These are phyloP conservation scores for Lasioglossum morio DNA, from an alignment of 2,888 invertebrate genomes.

Conservation along the genomic window DNA sequence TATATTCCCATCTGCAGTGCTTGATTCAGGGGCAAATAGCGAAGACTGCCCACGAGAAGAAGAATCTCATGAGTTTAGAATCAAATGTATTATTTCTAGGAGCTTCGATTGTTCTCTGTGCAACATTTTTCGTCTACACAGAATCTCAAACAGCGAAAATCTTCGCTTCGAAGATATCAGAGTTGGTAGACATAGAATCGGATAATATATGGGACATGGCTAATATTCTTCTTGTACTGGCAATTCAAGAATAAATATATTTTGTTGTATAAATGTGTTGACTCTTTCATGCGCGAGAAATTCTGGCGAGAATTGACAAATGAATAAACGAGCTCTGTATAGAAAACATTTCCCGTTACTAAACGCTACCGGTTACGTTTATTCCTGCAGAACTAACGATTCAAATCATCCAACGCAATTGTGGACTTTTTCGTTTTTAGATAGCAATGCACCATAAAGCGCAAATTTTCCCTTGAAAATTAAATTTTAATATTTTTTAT, in stretches of 20 bases:
- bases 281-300: background rate
- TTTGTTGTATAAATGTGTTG: background rate
- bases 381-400: no score
- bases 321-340: background rate
- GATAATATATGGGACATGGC: slow-evolving; percentile 70
- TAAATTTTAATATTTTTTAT: no score
- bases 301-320: background rate
- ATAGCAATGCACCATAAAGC: no score
- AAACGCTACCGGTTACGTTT: no score
- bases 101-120: slow-evolving; percentile 71
- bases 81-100: slow-evolving; percentile 71
- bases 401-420: no score
- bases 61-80: slow-evolving; percentile 65
- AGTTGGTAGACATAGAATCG: slow-evolving; percentile 61
- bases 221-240: slow-evolving; percentile 66
- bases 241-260: slow-evolving; percentile 59
- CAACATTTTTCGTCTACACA: slow-evolving; percentile 59
- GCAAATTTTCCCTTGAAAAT: no score
- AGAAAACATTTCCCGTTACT: no score
- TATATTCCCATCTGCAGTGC: slow-evolving; percentile 54
- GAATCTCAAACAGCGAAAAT: slow-evolving; percentile 22
- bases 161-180: slow-evolving; percentile 61
- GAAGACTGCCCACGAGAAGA: slow-evolving; percentile 23
- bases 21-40: slow-evolving; percentile 41
- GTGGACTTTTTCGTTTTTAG: no score